A percentile compares a stretch with the other conserved stretches of the same genome.
Evolutionary conservation across 1,140 invertebrate species (phyloP).

Genomic region (Prorops nasuta): DNA sequence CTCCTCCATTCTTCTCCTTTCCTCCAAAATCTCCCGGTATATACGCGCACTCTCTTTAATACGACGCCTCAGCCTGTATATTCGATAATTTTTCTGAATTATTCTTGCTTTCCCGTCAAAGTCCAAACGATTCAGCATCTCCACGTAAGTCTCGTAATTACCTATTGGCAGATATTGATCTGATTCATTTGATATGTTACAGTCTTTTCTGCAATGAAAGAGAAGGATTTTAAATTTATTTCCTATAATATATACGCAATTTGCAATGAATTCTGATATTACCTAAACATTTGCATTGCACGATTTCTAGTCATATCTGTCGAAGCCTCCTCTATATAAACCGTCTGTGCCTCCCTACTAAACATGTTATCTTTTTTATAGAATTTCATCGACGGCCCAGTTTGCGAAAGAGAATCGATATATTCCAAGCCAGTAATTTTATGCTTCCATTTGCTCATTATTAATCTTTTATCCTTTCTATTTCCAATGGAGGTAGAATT

Average conservation of each 20-base stretch:
- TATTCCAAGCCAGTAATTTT: conserved; percentile 59
- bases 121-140: conserved; percentile 54
- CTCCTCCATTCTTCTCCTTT: conserved; percentile 50
- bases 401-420: conserved; percentile 66
- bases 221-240: conserved; percentile 4
- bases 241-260: no score
- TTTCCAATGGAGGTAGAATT: no score
- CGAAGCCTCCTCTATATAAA: conserved; percentile 50
- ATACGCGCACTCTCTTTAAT: conserved; percentile 35
- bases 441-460: conserved; percentile 66
- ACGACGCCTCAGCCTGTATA: conserved; percentile 43
- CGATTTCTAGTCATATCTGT: conserved; percentile 36
- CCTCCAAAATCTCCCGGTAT: conserved; percentile 34
- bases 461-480: no score
- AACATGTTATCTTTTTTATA: conserved; percentile 54
- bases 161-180: conserved; percentile 60
- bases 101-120: conserved; percentile 57
- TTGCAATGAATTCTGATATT: no score
- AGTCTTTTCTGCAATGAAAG: conserved; percentile 42
- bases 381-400: conserved; percentile 58
- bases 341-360: conserved; percentile 62
- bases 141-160: conserved; percentile 59
- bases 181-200: conserved; percentile 58
- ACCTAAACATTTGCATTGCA: conserved; percentile 50
- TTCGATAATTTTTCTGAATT: conserved; percentile 62